Evolutionary conservation across 2,113 vertebrate genomes (phyloP).

Genomic region (Rhodinocichla rosea): DNA sequence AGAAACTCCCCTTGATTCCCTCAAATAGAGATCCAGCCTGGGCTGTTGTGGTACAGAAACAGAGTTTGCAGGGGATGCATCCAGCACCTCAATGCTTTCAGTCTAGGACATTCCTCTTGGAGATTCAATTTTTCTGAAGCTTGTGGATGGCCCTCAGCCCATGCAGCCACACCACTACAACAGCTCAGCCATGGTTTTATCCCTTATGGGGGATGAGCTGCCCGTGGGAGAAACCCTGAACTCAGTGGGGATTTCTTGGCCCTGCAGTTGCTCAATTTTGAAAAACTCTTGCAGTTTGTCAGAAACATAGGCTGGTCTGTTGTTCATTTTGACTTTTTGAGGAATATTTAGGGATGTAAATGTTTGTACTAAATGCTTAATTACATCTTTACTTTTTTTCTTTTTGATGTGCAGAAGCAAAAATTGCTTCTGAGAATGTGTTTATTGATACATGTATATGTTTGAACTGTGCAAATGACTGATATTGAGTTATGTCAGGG

Average conservation of each 20-base stretch:
- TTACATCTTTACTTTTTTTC: no score
- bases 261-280: background rate
- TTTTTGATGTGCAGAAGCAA: no score
- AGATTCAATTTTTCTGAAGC: background rate
- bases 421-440: no score
- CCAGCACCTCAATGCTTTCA: background rate
- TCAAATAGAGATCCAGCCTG: background rate
- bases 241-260: background rate
- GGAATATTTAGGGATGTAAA: no score
- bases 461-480: no score
- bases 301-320: no score
- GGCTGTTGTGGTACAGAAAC: background rate
- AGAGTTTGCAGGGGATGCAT: background rate
- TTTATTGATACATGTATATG: no score
- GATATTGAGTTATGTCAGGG: no score
- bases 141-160: background rate
- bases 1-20: background rate
- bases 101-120: background rate
- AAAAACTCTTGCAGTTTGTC: no score
- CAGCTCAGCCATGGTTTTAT: fast-evolving
- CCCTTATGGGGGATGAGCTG: background rate
- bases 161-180: background rate
- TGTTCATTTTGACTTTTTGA: no score
- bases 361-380: no score
- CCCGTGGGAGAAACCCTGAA: fast-evolving